phyloP scores from a whole-genome alignment of 2,797 vertebrate species.

The Peromyscus nudipes region DNA sequence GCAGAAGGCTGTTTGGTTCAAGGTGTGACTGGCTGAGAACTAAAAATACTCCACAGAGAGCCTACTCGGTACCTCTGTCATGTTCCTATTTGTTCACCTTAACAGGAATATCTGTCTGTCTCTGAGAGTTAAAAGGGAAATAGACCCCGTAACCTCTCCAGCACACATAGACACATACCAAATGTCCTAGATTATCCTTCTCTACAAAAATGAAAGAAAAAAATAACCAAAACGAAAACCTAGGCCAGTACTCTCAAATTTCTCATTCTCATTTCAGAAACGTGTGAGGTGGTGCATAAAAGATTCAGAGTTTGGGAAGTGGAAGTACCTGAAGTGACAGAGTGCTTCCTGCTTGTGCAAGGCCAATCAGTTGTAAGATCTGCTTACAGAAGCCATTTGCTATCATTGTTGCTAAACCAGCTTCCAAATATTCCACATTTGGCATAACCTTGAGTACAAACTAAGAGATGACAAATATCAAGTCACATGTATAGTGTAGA shows the following conservation, averaged over 20 bases:
- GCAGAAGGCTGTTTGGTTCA: not conserved
- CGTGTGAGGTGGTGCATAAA: rapidly evolving
- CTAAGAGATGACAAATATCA: not conserved
- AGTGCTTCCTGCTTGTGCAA: rapidly evolving
- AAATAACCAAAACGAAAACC: not conserved
- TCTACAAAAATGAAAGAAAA: not conserved
- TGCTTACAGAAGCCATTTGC: rapidly evolving
- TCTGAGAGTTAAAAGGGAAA: constrained; percentile 43
- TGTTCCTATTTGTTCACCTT: not conserved
- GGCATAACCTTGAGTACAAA: not conserved
- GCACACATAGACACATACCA: too few species aligned
- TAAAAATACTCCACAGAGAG: not conserved
- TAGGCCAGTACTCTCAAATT: not conserved
- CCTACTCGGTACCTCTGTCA: too few species aligned
- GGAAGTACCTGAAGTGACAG: not conserved
- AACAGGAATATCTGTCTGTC: not conserved
- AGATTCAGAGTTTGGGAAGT: not conserved
- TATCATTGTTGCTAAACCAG: rapidly evolving
- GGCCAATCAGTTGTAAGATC: rapidly evolving
- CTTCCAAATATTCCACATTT: not conserved
- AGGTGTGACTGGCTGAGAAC: not conserved
- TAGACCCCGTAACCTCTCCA: not conserved
- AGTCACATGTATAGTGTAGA: rapidly evolving
- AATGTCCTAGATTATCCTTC: not conserved
- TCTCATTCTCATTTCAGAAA: not conserved